These are phyloP conservation scores for Odontomachus brunneus DNA, from an alignment of 1,140 invertebrate genomes.

Conservation along the genomic window DNA sequence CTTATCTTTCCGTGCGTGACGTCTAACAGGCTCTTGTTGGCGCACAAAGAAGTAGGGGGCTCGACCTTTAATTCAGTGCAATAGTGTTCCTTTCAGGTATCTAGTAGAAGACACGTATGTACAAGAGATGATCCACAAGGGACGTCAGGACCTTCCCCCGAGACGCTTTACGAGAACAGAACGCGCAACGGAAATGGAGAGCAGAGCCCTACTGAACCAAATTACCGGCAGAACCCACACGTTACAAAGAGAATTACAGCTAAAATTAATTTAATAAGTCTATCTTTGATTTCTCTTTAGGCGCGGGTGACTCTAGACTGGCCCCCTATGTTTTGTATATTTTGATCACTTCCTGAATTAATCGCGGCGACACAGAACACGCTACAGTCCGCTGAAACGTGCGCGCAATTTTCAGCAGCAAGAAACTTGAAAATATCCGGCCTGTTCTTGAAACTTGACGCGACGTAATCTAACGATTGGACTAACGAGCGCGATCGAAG, in stretches of 20 bases:
- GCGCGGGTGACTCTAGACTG: slow-evolving; percentile 80
- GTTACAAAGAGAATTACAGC: slow-evolving; percentile 78
- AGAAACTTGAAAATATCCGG: not conserved
- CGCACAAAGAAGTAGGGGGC: slow-evolving; percentile 82
- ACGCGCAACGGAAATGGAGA: slow-evolving; percentile 25
- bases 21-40: slow-evolving; percentile 82
- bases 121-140: slow-evolving; percentile 57
- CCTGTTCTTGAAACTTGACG: not conserved
- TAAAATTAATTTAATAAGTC: slow-evolving; percentile 82
- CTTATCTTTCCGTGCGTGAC: slow-evolving; percentile 64
- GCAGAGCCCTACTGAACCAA: slow-evolving; percentile 79
- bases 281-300: slow-evolving; percentile 85
- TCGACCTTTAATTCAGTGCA: slow-evolving; percentile 83
- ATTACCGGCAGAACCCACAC: slow-evolving; percentile 81
- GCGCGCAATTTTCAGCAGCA: not conserved
- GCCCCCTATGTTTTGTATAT: slow-evolving; percentile 72
- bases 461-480: not conserved
- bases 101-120: slow-evolving; percentile 71
- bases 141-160: slow-evolving; percentile 45
- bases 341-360: slow-evolving; percentile 72
- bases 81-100: slow-evolving; percentile 71
- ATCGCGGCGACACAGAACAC: slow-evolving; percentile 53
- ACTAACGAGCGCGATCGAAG: not conserved
- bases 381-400: slow-evolving; percentile 24
- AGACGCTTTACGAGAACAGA: slow-evolving; percentile 26